Evolutionary conservation across 2,797 vertebrate species (phyloP).

Genomic region (Nyctalus aviator): DNA sequence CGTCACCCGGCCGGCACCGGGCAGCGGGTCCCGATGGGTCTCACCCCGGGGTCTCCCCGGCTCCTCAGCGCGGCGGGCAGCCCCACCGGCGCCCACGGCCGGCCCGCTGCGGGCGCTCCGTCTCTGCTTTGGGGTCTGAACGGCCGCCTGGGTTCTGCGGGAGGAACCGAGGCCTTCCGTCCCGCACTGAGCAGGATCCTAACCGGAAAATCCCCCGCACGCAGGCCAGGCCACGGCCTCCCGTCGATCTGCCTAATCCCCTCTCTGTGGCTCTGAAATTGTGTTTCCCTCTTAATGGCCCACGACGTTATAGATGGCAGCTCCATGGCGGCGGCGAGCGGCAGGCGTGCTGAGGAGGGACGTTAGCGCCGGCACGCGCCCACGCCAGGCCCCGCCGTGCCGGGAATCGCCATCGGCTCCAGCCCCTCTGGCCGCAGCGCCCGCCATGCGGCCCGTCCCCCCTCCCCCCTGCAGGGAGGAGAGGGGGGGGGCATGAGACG

Average conservation of each 20-base stretch:
- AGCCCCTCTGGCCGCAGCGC: background rate
- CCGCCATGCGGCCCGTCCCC: background rate
- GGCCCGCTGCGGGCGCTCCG: too few species aligned
- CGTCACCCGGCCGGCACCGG: too few species aligned
- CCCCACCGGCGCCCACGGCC: too few species aligned
- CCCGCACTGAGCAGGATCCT: background rate
- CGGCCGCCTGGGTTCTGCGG: too few species aligned
- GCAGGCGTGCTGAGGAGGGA: slow-evolving; percentile 70
- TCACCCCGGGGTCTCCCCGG: too few species aligned
- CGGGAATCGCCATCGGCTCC: background rate
- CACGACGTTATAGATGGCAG: slow-evolving; percentile 82
- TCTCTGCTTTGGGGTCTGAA: too few species aligned
- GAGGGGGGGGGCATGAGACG: too few species aligned
- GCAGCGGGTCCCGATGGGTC: too few species aligned
- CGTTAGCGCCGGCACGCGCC: background rate
- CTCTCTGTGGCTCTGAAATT: slow-evolving; percentile 87
- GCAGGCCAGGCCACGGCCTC: slow-evolving; percentile 29
- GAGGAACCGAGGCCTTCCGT: too few species aligned
- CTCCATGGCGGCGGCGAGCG: slow-evolving; percentile 42
- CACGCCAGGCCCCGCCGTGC: background rate
- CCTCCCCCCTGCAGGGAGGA: background rate
- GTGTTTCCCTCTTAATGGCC: slow-evolving; percentile 86
- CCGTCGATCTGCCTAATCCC: slow-evolving; percentile 85
- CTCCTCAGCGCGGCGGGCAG: too few species aligned
- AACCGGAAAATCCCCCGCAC: slow-evolving; percentile 47